These are phyloP conservation scores for Drosophila paracracens DNA, from an alignment of 2,888 invertebrate species.

Conservation along the genomic window DNA sequence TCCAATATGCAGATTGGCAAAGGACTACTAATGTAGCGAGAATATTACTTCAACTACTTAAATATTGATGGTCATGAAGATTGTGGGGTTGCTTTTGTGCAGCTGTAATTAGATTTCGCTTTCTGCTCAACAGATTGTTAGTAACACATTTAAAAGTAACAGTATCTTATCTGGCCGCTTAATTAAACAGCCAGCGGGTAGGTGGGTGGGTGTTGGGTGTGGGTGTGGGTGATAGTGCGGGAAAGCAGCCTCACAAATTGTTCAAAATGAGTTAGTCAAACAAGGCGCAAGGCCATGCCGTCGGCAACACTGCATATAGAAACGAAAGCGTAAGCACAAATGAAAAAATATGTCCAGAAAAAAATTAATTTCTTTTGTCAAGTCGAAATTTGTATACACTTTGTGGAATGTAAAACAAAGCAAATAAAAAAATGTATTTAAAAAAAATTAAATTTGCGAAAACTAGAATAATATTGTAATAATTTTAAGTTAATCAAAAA, in stretches of 20 bases:
- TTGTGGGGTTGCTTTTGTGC: conserved; percentile 38
- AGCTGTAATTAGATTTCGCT: conserved; percentile 68
- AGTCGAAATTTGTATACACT: conserved; percentile 11
- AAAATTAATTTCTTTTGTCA: not conserved
- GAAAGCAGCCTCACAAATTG: conserved; percentile 58
- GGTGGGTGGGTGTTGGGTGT: not conserved
- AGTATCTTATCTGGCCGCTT: conserved; percentile 74
- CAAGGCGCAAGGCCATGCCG: conserved; percentile 71
- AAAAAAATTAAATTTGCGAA: not conserved
- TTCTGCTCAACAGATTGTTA: conserved; percentile 58
- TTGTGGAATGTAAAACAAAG: not conserved
- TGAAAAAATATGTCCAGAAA: conserved; percentile 17
- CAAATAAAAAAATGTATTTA: not conserved
- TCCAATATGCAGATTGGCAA: not conserved
- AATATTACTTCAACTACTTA: conserved; percentile 43
- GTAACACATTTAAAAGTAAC: conserved; percentile 61
- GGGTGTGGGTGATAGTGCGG: not conserved
- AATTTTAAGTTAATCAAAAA: not conserved
- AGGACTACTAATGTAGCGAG: not conserved
- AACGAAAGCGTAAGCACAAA: conserved; percentile 58
- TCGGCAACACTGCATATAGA: conserved; percentile 40
- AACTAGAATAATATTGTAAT: not conserved
- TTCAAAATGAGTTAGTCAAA: conserved; percentile 81
- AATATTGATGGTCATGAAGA: conserved; percentile 56
- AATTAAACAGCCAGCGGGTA: conserved; percentile 63